Conservation (phyloP, 2,113 vertebrate genomes). For the Mastomys natalensis region DNA sequence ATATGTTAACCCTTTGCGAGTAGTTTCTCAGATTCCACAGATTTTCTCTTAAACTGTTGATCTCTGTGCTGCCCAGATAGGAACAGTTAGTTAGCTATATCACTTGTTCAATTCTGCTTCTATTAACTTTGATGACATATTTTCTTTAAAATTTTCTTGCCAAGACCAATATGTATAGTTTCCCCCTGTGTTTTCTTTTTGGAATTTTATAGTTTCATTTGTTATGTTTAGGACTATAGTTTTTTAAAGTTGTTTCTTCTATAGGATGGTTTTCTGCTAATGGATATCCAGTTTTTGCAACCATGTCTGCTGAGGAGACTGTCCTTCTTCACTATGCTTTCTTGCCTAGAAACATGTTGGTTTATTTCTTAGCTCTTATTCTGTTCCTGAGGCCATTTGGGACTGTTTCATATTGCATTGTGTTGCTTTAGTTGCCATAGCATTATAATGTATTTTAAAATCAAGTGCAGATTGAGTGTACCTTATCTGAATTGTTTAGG, state of each 20-base stretch:
- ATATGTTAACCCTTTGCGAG: neutral
- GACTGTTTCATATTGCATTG: too few relatives aligned
- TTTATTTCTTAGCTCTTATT: neutral
- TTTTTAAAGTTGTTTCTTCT: neutral
- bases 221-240: neutral
- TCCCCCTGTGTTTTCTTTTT: neutral
- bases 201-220: neutral
- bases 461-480: neutral
- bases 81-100: neutral
- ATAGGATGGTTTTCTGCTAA: neutral
- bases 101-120: neutral
- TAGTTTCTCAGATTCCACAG: neutral
- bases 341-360: neutral
- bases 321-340: neutral
- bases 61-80: neutral
- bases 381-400: neutral
- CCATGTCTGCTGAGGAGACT: neutral
- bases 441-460: neutral
- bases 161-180: neutral
- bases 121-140: neutral
- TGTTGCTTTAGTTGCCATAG: neutral
- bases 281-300: neutral
- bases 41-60: neutral
- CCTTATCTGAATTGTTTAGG: neutral
- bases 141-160: neutral